Percentiles rank a stretch among this genome's conserved stretches.
These are phyloP conservation scores for Tinea semifulvella DNA, from an alignment of 2,888 invertebrate species.

Conservation along the genomic window DNA sequence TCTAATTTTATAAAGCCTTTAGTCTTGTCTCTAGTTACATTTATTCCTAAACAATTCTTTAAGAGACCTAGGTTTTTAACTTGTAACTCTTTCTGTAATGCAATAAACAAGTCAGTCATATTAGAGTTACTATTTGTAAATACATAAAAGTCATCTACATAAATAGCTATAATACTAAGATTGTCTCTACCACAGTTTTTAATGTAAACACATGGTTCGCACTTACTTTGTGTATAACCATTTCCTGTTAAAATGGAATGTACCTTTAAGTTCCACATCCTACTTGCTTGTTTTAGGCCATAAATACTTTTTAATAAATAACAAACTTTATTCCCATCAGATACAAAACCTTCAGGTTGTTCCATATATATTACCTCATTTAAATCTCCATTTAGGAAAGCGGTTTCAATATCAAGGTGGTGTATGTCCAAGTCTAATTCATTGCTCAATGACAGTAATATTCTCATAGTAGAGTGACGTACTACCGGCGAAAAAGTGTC, in stretches of 20 bases:
- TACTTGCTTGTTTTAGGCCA: constrained; percentile 15
- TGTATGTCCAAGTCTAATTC: too few relatives aligned
- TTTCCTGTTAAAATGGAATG: neutral
- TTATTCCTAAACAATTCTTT: neutral
- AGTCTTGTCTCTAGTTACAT: neutral
- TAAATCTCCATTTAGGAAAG: too few relatives aligned
- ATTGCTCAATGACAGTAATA: too few relatives aligned
- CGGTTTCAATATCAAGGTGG: too few relatives aligned
- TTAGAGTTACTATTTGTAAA: neutral
- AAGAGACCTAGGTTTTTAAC: neutral
- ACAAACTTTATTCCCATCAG: too few relatives aligned
- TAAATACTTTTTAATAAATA: constrained; percentile 13
- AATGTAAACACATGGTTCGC: constrained; percentile 4
- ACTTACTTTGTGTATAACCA: neutral
- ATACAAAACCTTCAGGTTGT: too few relatives aligned
- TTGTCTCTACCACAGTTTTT: too few relatives aligned
- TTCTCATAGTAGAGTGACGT: too few relatives aligned
- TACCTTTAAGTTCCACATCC: constrained; percentile 13
- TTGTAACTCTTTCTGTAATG: neutral
- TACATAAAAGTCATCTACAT: constrained; percentile 3
- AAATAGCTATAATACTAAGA: constrained; percentile 13
- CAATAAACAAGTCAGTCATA: neutral
- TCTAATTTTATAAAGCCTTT: neutral
- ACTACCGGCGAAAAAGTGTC: too few relatives aligned
- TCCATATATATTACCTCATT: too few relatives aligned